Base-by-base conservation (phyloP, 2,888 invertebrate genomes). In the Chironomus riparius region DNA sequence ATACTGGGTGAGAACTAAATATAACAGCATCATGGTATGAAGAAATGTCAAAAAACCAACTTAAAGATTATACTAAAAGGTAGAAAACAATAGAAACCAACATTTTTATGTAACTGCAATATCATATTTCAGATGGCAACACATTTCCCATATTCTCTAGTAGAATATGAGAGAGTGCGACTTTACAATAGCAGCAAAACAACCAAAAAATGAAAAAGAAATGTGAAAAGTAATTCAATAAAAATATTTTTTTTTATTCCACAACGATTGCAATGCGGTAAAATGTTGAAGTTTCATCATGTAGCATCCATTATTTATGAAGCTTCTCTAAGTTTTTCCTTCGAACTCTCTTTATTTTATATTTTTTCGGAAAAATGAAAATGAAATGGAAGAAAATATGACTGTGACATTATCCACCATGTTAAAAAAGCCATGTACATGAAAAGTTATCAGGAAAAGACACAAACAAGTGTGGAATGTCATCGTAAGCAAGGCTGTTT, bases 271-370 rank as follows among this genome's bases (percentile, higher is more conserved):
- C 71, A 71, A 24, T 56, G 56, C 50, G 71, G 56, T 50, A 71
- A 22, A 65, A 71, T 48, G 10, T 50, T 71, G 50, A 24, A 71
- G 71, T 71, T 22, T n/a, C 22, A 61, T 73, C 72, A 73, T 73
- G 62, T 73, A 38, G 18, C 72, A 73, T 73, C 72, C 72, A 73
- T 73, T 73, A 73, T 73, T 73, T 73, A 73, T 73, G 22, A 71
- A 71, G 48, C 38, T 38, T 21, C 12, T 65, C 18, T 56, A 18
- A 15, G 18, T 65, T 22, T 62, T 62, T 62, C n/a, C n/a, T 21
- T 62, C 62, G 7, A 2, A 21, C n/a, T 15, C 21, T 10, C 7
- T 10, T 62, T 18, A 18, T 15, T 3, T 18, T 15, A n/a, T n/a
- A n/a, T 21, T 15, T 12, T 18, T 15, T 21, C 1, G 62, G 2